A percentile compares a stretch with the other conserved stretches of the same genome.
Conservation (phyloP, 2,113 vertebrate genomes). For the Clarias batrachus region DNA sequence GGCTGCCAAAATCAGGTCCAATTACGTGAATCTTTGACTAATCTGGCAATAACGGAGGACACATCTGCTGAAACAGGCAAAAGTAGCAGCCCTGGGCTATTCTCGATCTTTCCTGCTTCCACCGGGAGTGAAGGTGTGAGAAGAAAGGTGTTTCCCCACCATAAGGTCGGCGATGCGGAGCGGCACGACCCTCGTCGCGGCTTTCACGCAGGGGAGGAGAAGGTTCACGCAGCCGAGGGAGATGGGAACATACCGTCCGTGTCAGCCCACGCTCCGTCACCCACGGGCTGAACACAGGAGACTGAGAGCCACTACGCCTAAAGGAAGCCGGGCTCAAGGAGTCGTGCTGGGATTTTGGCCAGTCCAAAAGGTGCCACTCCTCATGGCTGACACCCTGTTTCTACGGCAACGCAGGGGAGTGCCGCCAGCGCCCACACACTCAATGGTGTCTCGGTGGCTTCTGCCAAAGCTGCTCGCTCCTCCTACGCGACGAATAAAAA, state of each 20-base stretch:
- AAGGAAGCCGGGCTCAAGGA: not conserved
- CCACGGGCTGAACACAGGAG: constrained; percentile 40
- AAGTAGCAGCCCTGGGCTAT: not conserved
- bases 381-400: constrained; percentile 38
- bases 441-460: constrained; percentile 26
- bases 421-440: constrained; percentile 42
- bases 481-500: constrained; percentile 4
- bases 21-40: constrained; percentile 20
- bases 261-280: constrained; percentile 35
- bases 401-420: constrained; percentile 40
- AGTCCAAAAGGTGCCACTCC: constrained; percentile 41
- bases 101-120: not conserved
- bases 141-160: constrained; percentile 34
- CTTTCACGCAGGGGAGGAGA: not conserved
- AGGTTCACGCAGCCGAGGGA: constrained; percentile 29
- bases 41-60: constrained; percentile 29
- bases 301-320: not conserved
- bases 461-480: constrained; percentile 29
- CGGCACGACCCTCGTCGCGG: constrained; percentile 18
- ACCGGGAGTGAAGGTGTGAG: not conserved
- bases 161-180: not conserved
- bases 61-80: constrained; percentile 29
- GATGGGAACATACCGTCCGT: constrained; percentile 14
- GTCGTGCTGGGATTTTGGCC: constrained; percentile 30
- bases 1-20: constrained; percentile 6